Evolutionary conservation across 2,113 vertebrate species (phyloP).

Genomic region (Felis chaus): DNA sequence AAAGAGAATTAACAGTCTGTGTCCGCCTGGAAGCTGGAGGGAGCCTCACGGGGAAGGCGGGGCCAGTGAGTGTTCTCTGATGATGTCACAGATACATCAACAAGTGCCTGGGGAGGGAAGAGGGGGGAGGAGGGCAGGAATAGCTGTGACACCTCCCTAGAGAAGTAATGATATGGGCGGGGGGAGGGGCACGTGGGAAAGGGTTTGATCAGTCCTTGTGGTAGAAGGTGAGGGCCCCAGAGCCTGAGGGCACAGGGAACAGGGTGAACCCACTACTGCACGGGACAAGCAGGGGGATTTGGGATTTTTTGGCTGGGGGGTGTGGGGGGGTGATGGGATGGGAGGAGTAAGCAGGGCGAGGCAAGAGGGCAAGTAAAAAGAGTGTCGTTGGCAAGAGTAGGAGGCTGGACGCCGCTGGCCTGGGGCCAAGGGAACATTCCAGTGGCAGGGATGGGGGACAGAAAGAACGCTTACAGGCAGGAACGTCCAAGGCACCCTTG

Average conservation of each 20-base stretch:
- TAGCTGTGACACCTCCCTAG: background rate
- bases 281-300: background rate
- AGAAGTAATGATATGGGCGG: background rate
- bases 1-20: background rate
- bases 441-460: rapidly evolving
- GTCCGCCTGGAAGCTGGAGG: background rate
- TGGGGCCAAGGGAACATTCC: background rate
- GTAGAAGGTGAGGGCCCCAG: background rate
- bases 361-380: background rate
- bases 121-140: rapidly evolving
- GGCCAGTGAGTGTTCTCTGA: background rate
- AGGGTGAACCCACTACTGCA: background rate
- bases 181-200: rapidly evolving
- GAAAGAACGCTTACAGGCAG: background rate
- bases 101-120: rapidly evolving
- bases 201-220: background rate
- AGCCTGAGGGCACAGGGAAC: background rate
- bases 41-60: too few species aligned
- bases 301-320: background rate
- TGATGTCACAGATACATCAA: rapidly evolving
- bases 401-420: background rate
- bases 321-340: too few species aligned
- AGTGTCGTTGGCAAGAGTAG: rapidly evolving
- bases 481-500: background rate
- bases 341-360: background rate